phyloP scores from a whole-genome alignment of 2,113 vertebrate genomes.

The Onychorhynchus coronatus region DNA sequence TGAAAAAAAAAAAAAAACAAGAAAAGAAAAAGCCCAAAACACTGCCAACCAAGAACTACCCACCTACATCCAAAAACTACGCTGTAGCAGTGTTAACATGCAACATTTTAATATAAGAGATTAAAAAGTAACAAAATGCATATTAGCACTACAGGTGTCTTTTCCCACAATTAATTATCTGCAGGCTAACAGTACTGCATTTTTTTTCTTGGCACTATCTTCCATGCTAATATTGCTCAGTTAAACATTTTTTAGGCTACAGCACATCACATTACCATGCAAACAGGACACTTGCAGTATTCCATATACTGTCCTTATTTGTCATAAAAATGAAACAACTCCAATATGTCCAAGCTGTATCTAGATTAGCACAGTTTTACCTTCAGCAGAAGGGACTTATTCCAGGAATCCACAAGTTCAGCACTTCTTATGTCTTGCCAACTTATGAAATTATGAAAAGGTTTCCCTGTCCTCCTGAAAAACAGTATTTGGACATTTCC shows the following conservation, averaged over 20 bases:
- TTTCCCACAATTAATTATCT: not conserved
- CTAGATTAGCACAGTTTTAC: constrained; percentile 63
- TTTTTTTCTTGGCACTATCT: not conserved
- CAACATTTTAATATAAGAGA: not conserved
- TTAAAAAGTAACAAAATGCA: not conserved
- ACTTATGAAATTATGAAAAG: constrained; percentile 97
- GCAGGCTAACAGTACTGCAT: not conserved
- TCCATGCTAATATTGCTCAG: not conserved
- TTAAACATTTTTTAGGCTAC: not conserved
- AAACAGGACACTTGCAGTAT: not conserved
- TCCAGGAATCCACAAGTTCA: constrained; percentile 90
- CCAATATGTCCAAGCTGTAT: not conserved
- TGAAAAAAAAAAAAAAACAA: not conserved
- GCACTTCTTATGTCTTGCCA: constrained; percentile 92
- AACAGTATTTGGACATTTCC: not conserved
- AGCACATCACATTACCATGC: not conserved
- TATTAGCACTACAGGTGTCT: not conserved
- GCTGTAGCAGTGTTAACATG: not conserved
- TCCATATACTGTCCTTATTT: not conserved
- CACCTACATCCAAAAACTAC: not conserved
- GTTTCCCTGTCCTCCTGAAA: constrained; percentile 86
- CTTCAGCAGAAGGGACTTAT: constrained; percentile 86
- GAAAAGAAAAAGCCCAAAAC: not conserved
- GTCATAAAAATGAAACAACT: not conserved
- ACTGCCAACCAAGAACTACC: not conserved